Percentiles rank a stretch among this genome's conserved stretches.
Evolutionary conservation across 2,888 invertebrate genomes (phyloP).

Genomic region (Agriopis marginaria): DNA sequence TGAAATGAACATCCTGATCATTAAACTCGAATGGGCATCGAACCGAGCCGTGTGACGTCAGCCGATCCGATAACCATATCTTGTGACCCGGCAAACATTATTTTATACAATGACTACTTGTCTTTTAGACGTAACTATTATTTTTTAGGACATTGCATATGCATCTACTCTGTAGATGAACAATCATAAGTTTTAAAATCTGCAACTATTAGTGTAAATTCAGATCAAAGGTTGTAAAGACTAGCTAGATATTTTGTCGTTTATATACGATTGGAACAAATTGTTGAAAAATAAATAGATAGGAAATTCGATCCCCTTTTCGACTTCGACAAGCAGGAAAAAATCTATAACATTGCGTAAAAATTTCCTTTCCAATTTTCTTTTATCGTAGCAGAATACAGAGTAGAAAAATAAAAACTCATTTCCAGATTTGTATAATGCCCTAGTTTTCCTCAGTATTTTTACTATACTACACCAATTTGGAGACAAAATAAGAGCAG

Average conservation of each 20-base stretch:
- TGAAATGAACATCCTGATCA: slow-evolving; percentile 6
- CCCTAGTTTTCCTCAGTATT: slow-evolving; percentile 4
- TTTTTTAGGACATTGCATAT: background rate
- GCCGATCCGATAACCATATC: slow-evolving; percentile 41
- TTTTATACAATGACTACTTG: background rate
- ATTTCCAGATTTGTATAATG: slow-evolving; percentile 6
- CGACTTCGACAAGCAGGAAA: background rate
- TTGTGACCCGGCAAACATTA: slow-evolving; percentile 29
- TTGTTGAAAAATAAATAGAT: slow-evolving; percentile 3
- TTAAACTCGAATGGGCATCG: slow-evolving; percentile 46
- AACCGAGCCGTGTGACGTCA: slow-evolving; percentile 50
- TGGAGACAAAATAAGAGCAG: slow-evolving; percentile 14
- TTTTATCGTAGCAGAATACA: background rate
- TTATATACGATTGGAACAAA: no score
- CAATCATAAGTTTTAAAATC: background rate
- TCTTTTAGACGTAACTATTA: background rate
- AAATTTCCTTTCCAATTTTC: slow-evolving; percentile 5
- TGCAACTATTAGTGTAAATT: no score
- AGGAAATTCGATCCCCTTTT: background rate
- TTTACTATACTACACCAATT: slow-evolving; percentile 6
- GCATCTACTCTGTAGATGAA: background rate
- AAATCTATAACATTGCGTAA: background rate
- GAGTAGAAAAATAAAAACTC: background rate
- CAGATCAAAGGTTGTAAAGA: no score
- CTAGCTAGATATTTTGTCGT: no score